Percentiles rank a stretch among this genome's conserved stretches.
These are phyloP conservation scores for Picathartes gymnocephalus DNA, from an alignment of 2,113 vertebrate genomes.

Conservation along the genomic window DNA sequence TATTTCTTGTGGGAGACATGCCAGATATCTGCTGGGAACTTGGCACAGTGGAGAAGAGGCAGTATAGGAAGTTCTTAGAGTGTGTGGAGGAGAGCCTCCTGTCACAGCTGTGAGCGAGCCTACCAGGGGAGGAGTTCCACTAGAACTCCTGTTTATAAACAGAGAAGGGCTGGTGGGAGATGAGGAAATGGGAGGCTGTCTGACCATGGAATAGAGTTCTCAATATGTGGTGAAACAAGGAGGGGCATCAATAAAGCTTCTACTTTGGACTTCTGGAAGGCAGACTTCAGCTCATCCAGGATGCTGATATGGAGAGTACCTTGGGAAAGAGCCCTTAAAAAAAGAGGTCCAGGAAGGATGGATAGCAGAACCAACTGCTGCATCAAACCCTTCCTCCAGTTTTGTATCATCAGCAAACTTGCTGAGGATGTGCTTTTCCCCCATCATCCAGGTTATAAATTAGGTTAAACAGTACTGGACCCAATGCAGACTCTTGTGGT, in stretches of 20 bases:
- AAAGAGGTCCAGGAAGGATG: neutral
- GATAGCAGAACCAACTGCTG: neutral
- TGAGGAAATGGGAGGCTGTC: neutral
- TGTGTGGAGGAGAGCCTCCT: neutral
- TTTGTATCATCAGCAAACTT: neutral
- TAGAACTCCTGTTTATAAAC: neutral
- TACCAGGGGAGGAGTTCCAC: neutral
- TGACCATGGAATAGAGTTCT: no score
- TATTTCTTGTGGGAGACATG: neutral
- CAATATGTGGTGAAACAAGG: neutral
- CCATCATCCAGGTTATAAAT: neutral
- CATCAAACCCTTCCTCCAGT: neutral
- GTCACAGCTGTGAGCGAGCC: neutral
- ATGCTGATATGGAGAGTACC: rapidly evolving
- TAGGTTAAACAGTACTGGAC: neutral
- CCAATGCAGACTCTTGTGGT: neutral
- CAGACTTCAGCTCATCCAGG: neutral
- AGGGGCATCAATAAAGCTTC: neutral
- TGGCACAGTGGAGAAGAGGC: neutral
- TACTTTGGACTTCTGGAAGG: neutral
- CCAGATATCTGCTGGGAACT: neutral
- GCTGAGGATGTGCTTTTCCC: neutral
- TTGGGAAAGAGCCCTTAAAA: neutral
- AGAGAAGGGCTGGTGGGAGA: neutral
- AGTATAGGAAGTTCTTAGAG: neutral